phyloP scores from a whole-genome alignment of 2,113 vertebrate species.

The Syrmaticus mikado region DNA sequence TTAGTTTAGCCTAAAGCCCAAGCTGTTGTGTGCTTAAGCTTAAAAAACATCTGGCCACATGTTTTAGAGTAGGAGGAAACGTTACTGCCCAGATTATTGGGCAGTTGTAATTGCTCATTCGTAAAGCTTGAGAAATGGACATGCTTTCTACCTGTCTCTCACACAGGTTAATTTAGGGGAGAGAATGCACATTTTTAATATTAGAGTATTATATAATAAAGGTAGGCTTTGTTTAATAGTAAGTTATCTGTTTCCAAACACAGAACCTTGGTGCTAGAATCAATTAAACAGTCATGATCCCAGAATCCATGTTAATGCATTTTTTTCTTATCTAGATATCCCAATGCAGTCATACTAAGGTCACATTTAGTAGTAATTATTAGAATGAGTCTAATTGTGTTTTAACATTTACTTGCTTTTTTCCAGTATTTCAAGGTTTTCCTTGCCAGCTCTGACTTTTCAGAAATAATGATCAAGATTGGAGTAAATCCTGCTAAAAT shows the following conservation, averaged over 20 bases:
- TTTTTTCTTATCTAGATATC: neutral
- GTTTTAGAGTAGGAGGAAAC: neutral
- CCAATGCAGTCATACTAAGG: neutral
- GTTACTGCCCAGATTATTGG: neutral
- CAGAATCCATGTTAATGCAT: neutral
- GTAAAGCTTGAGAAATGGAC: neutral
- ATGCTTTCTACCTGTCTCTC: neutral
- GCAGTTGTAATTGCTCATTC: neutral
- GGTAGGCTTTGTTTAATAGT: neutral
- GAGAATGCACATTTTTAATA: neutral
- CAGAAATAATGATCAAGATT: neutral
- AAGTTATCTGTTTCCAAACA: neutral
- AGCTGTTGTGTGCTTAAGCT: neutral
- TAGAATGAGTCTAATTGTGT: neutral
- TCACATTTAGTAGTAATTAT: neutral
- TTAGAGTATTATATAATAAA: neutral
- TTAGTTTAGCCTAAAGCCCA: neutral
- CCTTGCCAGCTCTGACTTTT: neutral
- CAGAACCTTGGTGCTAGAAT: neutral
- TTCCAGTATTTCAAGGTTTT: neutral
- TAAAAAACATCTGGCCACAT: neutral
- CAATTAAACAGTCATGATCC: neutral
- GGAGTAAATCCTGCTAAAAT: neutral
- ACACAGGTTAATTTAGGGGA: neutral
- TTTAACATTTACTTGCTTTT: neutral